phyloP scores from a whole-genome alignment of 2,888 invertebrate species.

The Eucera pruinosa region DNA sequence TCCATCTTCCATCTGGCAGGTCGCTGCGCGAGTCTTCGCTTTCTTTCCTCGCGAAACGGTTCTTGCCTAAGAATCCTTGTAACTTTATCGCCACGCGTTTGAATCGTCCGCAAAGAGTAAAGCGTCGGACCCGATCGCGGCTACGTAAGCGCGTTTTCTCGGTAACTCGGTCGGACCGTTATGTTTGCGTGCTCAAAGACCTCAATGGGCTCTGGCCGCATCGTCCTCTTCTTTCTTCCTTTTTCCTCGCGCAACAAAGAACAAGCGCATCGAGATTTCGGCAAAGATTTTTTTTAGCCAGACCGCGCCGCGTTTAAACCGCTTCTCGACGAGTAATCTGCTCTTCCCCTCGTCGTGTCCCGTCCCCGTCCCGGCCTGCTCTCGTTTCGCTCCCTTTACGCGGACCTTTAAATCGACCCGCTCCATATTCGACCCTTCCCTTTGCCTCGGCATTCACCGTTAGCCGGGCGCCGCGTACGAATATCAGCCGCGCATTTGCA shows the following conservation, averaged over 20 bases:
- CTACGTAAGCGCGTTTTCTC: conserved; percentile 51
- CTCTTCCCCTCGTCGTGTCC: too few species aligned
- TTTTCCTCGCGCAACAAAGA: conserved; percentile 3
- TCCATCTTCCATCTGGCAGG: too few species aligned
- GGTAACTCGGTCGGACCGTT: conserved; percentile 79
- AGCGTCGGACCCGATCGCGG: conserved; percentile 6
- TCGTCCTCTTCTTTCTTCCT: conserved; percentile 46
- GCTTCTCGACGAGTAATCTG: too few species aligned
- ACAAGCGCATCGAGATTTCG: neutral
- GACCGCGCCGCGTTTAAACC: neutral
- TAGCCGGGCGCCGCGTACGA: conserved; percentile 14
- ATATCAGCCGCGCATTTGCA: conserved; percentile 1
- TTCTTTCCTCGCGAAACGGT: neutral
- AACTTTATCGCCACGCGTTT: conserved; percentile 5
- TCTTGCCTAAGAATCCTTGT: neutral
- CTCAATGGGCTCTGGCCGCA: conserved; percentile 76
- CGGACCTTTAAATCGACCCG: neutral
- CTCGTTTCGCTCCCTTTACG: neutral
- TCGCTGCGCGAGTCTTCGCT: conserved; percentile 11
- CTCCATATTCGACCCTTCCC: neutral
- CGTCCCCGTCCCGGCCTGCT: neutral
- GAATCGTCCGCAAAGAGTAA: neutral
- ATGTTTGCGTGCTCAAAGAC: conserved; percentile 76
- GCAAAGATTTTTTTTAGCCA: neutral
- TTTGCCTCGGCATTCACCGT: conserved; percentile 23